Base-by-base conservation (phyloP, 2,797 vertebrate species). In the Myotis myotis region DNA sequence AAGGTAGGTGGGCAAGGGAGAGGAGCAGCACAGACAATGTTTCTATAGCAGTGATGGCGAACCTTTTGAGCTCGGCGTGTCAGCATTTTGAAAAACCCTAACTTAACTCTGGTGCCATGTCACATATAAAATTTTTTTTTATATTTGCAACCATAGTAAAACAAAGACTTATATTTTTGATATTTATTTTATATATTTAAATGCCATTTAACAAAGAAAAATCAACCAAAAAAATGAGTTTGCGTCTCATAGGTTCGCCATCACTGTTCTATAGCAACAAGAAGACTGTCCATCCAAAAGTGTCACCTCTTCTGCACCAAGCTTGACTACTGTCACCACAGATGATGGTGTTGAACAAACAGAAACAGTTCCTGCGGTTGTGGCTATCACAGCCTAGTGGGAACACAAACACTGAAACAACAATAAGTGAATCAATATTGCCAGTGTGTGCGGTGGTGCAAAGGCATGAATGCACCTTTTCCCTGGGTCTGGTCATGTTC, bases 21-120 rank as follows among this genome's bases (percentile, higher is more conserved):
- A 41, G 20, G 28, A 20, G 15, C 0, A 6, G 3, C 33, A 30
- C 4, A 16, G 55, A 13, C 0, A 0, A 19, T 1, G 4, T 41
- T 44, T 44, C 41, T 44, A 44, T 44, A 44, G 41, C 41, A 44
- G 41, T 44, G 41, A 44, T 44, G 41, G 41, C 41, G 41, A 44
- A 44, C 41, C 41, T 44, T 38, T 44, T 44, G 41, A 44, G 41
- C 41, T 44, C 9, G 41, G 41, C 2, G 41, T 44, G 41, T 44
- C 41, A 10, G 41, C 41, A 44, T 10, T 44, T 44, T 44, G 41
- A 44, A 44, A 44, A 44, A 44, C 41, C 38, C 38, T 38, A 38
- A 38, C 38, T 6, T 38, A 38, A 44, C 41, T 44, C 41, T 44
- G 41, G 41, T 9, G 41, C 41, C 41, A 0, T 44, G 41, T 44